These are phyloP conservation scores for Trissolcus basalis DNA, from an alignment of 1,140 invertebrate genomes.

Conservation along the genomic window DNA sequence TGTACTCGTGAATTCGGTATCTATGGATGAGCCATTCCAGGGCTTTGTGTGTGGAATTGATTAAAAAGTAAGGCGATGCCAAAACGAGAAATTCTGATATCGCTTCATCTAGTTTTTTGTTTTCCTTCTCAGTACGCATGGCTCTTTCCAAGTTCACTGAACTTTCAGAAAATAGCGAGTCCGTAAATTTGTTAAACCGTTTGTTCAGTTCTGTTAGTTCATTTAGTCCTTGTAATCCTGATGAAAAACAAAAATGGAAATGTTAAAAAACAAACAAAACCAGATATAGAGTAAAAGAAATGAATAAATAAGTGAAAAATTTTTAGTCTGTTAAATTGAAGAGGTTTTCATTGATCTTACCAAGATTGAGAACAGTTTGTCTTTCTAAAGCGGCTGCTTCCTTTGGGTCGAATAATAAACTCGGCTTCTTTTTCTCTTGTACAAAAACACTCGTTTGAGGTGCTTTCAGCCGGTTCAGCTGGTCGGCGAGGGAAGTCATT, in stretches of 20 bases:
- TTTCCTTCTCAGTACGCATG: slow-evolving; percentile 84
- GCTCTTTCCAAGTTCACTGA: slow-evolving; percentile 87
- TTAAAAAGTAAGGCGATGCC: slow-evolving; percentile 90
- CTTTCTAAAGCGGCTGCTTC: slow-evolving; percentile 90
- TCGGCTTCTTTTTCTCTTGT: slow-evolving; percentile 83
- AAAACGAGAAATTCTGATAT: slow-evolving; percentile 89
- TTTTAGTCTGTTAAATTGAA: no score
- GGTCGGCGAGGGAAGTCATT: slow-evolving; percentile 86
- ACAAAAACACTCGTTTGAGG: slow-evolving; percentile 86
- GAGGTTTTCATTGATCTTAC: slow-evolving; percentile 70
- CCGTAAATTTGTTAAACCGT: slow-evolving; percentile 84
- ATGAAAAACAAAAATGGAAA: slow-evolving; percentile 19
- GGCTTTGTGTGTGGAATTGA: slow-evolving; percentile 90
- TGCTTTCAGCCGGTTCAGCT: slow-evolving; percentile 86
- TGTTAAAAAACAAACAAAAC: slow-evolving; percentile 6
- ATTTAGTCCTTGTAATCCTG: slow-evolving; percentile 85
- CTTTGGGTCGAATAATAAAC: slow-evolving; percentile 91
- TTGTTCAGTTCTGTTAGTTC: slow-evolving; percentile 85
- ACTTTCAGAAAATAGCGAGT: slow-evolving; percentile 84
- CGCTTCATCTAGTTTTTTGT: slow-evolving; percentile 84
- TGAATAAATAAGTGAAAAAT: no score
- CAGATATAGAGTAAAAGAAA: slow-evolving; percentile 11
- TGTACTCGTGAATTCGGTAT: slow-evolving; percentile 92
- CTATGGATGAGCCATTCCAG: slow-evolving; percentile 95
- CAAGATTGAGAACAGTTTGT: slow-evolving; percentile 89